Conservation (phyloP, 2,113 vertebrate species). For the Mustelus asterias region DNA sequence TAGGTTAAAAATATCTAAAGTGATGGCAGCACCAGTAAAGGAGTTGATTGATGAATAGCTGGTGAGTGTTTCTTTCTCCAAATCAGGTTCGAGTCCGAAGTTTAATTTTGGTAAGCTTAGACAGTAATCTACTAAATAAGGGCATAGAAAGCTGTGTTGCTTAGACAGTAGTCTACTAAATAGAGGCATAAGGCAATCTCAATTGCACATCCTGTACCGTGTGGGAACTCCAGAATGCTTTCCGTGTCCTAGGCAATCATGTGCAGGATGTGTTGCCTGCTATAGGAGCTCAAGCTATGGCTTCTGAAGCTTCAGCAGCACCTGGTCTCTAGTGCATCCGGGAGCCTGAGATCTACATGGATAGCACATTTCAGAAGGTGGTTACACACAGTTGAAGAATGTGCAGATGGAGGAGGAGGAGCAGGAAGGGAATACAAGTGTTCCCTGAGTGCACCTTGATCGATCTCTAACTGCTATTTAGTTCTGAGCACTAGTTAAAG, state of each 20-base stretch:
- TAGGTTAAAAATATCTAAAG: background rate
- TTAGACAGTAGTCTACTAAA: too few relatives aligned
- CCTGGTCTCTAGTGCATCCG: background rate
- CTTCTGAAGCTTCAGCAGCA: background rate
- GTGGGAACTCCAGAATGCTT: background rate
- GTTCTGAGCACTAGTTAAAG: background rate
- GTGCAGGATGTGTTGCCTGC: background rate
- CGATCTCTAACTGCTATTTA: background rate
- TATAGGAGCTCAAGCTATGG: background rate
- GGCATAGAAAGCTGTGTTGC: too few relatives aligned
- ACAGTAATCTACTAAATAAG: too few relatives aligned
- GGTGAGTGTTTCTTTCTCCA: background rate
- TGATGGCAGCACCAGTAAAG: background rate
- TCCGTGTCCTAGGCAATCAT: background rate
- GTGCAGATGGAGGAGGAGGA: background rate
- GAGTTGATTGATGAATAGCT: background rate
- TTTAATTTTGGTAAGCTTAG: background rate
- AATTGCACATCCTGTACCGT: background rate
- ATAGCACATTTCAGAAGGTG: background rate
- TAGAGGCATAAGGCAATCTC: too few relatives aligned
- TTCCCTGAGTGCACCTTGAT: background rate
- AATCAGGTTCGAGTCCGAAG: background rate
- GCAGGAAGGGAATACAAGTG: background rate
- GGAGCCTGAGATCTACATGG: background rate
- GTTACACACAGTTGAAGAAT: background rate